Base-by-base conservation (phyloP, 1,140 invertebrate genomes). In the Panagrolaimus sp. region DNA sequence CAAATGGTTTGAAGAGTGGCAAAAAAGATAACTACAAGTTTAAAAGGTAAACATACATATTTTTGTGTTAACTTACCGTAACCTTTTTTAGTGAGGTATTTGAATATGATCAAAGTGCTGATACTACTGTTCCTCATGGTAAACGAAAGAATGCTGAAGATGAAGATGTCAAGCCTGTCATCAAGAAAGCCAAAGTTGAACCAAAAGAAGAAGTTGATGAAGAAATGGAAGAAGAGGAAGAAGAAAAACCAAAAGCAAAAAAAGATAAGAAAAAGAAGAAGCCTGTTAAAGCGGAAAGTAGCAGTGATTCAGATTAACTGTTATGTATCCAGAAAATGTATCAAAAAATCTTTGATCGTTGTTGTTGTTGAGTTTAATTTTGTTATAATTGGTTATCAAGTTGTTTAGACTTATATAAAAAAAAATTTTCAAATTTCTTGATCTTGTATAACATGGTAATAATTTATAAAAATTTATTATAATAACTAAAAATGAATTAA, bases 41-140 rank as follows among this genome's bases (percentile, higher is more conserved):
- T 72, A 81, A 81, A 71, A 80, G 79, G 77, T 78, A 27, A 16
- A 11, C 27, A 5, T 62, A 53, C n/a, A n/a, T n/a, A n/a, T 13
- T 43, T 11, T 31, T 13, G 1, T 16, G 16, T 63, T 25, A 16
- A 13, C 51, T 31, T n/a, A 38, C 16, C 9, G 14, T 71, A 11
- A n/a, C 1, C 5, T 5, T 79, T 77, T 65, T 43, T 4, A 78
- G 77, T 27, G 78, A 80, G 63, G 78, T 78, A 0, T 71, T 72
- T 47, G 65, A 65, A 38, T 4, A 38, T 4, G 31, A 38, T 38
- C 31, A 38, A 2, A 7, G 31, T 7, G 31, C 2, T 4, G 2
- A 4, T 38, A 2, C 2, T 38, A 4, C 31, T 4, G 7, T 38
- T 38, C 31, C 31, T n/a, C n/a, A n/a, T n/a, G n/a, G n/a, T n/a